Evolutionary conservation across 1,140 invertebrate genomes (phyloP).

Genomic region (Drosophila jambulina): DNA sequence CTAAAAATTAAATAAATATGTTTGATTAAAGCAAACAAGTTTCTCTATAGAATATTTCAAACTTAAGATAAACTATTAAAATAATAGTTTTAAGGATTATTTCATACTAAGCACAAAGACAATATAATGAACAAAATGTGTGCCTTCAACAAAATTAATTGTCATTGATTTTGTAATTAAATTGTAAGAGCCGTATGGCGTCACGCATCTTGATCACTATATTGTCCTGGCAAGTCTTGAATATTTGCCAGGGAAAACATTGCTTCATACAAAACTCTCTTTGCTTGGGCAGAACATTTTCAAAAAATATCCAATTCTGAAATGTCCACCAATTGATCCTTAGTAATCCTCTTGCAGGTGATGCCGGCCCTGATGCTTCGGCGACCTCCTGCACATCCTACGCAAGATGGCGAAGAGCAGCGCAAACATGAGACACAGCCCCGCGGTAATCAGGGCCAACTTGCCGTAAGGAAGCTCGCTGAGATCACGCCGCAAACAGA

Average conservation of each 20-base stretch:
- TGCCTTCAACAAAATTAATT: not conserved
- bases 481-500: slow-evolving; percentile 86
- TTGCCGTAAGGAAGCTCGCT: slow-evolving; percentile 86
- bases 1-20: not conserved
- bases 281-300: slow-evolving; percentile 1
- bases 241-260: not conserved
- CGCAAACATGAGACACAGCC: slow-evolving; percentile 82
- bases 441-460: slow-evolving; percentile 86
- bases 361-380: slow-evolving; percentile 58
- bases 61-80: not conserved
- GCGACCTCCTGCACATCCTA: slow-evolving; percentile 83
- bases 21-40: not conserved
- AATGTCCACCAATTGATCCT: slow-evolving; percentile 16
- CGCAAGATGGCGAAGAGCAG: slow-evolving; percentile 85
- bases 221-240: not conserved
- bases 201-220: not conserved
- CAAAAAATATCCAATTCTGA: slow-evolving; percentile 7
- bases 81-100: not conserved
- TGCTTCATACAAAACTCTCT: slow-evolving; percentile 11
- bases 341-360: slow-evolving; percentile 72
- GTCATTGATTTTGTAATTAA: not conserved
- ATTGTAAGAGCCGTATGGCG: not conserved
- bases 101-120: not conserved
- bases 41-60: not conserved
- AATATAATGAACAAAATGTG: not conserved